Percentiles rank a stretch among this genome's conserved stretches.
Evolutionary conservation across 2,113 vertebrate species (phyloP).

Genomic region (Phyllopteryx taeniolatus): DNA sequence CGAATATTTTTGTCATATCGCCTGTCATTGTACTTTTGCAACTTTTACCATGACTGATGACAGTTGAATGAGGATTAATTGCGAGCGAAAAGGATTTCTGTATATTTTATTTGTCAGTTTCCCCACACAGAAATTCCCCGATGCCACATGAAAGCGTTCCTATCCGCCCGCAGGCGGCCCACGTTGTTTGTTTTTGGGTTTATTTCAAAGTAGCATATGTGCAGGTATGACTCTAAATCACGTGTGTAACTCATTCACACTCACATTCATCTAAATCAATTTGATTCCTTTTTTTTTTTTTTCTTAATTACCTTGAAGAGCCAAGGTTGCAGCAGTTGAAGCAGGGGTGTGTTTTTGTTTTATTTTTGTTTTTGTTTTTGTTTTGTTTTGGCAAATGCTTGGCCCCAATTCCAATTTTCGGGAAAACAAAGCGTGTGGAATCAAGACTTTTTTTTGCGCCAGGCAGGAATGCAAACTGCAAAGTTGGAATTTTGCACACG

Average conservation of each 20-base stretch:
- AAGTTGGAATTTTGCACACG: conserved; percentile 61
- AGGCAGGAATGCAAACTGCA: conserved; percentile 56
- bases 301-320: no score
- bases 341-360: neutral
- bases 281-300: neutral
- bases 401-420: conserved; percentile 48
- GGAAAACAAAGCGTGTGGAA: conserved; percentile 58
- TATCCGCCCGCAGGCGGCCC: conserved; percentile 10
- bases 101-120: neutral
- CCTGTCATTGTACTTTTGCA: neutral
- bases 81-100: neutral
- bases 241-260: conserved; percentile 5
- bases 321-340: neutral
- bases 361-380: neutral
- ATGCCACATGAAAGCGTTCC: conserved; percentile 31
- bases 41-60: neutral
- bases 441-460: conserved; percentile 44
- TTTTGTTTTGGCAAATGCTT: conserved; percentile 3
- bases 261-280: neutral
- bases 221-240: conserved; percentile 26
- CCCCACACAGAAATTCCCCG: neutral
- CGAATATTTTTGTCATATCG: no score
- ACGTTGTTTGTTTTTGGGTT: neutral
- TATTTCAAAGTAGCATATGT: neutral
- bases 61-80: neutral